Percentiles rank a stretch among this genome's conserved stretches.
phyloP scores from a whole-genome alignment of 2,113 vertebrate species.

The Platichthys stellatus region DNA sequence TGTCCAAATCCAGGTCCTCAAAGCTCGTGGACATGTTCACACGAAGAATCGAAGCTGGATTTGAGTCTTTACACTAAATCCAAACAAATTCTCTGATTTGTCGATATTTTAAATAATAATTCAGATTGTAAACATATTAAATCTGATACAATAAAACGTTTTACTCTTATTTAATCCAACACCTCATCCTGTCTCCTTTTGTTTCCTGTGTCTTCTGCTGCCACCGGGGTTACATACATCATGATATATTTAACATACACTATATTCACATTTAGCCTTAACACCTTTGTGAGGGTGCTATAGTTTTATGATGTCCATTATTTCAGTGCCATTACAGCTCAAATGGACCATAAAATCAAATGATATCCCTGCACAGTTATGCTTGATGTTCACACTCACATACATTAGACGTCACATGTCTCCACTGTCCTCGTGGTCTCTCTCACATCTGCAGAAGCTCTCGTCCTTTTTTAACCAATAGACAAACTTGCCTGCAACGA shows the following conservation, averaged over 20 bases:
- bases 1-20: neutral
- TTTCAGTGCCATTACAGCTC: slow-evolving; percentile 50
- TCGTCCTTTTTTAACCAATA: neutral
- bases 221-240: neutral
- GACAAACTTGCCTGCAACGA: neutral
- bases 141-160: no score
- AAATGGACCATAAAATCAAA: slow-evolving; percentile 51
- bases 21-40: neutral
- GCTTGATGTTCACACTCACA: slow-evolving; percentile 1
- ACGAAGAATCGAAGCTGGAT: neutral
- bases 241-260: slow-evolving; percentile 22
- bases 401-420: slow-evolving; percentile 3
- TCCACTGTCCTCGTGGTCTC: neutral
- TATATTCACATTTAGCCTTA: slow-evolving; percentile 21
- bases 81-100: no score
- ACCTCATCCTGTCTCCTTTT: neutral
- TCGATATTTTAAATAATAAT: no score
- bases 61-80: no score
- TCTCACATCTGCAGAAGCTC: neutral
- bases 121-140: no score
- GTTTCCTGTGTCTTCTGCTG: neutral
- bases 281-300: slow-evolving; percentile 24
- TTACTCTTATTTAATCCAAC: no score
- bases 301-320: slow-evolving; percentile 48
- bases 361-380: slow-evolving; percentile 22